Conservation (phyloP, 2,113 vertebrate species). For the Calypte anna region DNA sequence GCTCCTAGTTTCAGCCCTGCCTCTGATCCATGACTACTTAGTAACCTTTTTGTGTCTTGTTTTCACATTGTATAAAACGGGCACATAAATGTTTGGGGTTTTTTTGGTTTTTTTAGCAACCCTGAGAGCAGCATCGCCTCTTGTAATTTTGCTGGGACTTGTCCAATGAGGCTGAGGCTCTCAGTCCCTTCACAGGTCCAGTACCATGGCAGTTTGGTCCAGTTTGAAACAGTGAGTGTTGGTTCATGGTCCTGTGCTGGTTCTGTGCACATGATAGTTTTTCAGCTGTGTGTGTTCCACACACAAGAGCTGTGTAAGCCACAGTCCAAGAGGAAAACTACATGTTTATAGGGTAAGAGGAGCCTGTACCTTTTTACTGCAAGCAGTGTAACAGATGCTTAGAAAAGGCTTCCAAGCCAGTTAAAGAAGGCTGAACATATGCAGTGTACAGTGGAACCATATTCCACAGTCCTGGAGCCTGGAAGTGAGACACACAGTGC, state of each 20-base stretch:
- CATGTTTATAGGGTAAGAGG: not conserved
- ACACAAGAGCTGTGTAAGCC: not conserved
- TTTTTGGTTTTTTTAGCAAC: not conserved
- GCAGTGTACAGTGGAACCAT: not conserved
- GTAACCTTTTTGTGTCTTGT: not conserved
- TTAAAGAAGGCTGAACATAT: not conserved
- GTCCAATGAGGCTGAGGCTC: not conserved
- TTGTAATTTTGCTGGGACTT: not conserved
- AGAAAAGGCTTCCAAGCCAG: not conserved
- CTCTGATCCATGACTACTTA: not conserved
- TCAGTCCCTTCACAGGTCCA: not conserved
- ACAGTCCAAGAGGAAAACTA: not conserved
- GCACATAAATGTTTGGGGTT: not conserved
- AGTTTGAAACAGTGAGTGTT: not conserved
- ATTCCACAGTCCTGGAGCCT: not conserved
- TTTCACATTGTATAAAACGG: not conserved
- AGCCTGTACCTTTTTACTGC: not conserved
- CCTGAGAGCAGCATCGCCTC: not conserved
- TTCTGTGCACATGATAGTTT: not conserved
- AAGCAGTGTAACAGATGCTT: constrained; percentile 15
- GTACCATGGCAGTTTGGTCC: not conserved
- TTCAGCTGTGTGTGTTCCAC: not conserved
- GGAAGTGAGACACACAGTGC: not conserved
- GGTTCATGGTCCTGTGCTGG: not conserved
- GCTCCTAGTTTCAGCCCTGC: not conserved